Percentiles rank a stretch among this genome's conserved stretches.
Evolutionary conservation across 1,140 invertebrate genomes (phyloP).

Genomic region (Sitophilus oryzae): DNA sequence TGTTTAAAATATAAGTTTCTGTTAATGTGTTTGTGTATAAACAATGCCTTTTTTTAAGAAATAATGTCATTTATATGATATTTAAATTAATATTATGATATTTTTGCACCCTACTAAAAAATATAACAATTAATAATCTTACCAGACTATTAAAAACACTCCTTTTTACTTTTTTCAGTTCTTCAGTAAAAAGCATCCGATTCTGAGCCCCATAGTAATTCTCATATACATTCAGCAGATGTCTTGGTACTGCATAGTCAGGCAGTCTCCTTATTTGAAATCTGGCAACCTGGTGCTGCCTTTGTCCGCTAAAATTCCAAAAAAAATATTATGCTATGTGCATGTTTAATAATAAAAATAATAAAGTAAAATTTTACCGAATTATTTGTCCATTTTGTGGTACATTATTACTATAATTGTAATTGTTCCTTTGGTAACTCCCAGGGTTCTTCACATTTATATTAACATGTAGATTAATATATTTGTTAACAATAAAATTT

Average conservation of each 20-base stretch:
- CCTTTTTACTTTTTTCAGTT: slow-evolving; percentile 47
- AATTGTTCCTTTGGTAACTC: slow-evolving; percentile 20
- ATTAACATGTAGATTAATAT: slow-evolving; percentile 48
- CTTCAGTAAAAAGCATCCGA: slow-evolving; percentile 18
- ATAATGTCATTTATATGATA: background rate
- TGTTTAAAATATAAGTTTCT: too few species aligned
- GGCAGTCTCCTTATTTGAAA: slow-evolving; percentile 51
- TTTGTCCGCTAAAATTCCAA: slow-evolving; percentile 19
- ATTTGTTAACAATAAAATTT: slow-evolving; percentile 51
- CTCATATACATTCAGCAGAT: slow-evolving; percentile 47
- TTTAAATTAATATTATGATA: background rate
- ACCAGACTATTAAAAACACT: slow-evolving; percentile 47
- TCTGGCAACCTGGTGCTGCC: slow-evolving; percentile 48
- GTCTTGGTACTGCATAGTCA: slow-evolving; percentile 53
- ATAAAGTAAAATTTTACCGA: too few species aligned
- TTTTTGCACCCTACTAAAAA: background rate
- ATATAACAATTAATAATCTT: background rate
- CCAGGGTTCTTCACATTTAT: slow-evolving; percentile 5
- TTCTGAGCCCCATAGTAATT: slow-evolving; percentile 9
- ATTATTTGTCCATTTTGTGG: background rate
- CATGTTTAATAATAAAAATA: too few species aligned
- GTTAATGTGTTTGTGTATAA: too few species aligned
- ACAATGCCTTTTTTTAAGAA: too few species aligned
- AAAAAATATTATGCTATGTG: too few species aligned
- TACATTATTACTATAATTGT: slow-evolving; percentile 11